Evolutionary conservation across 2,888 invertebrate genomes (phyloP), one percentile per base, ranked within the genome.

Genomic region (Scaptomyza cyrtandrae): DNA sequence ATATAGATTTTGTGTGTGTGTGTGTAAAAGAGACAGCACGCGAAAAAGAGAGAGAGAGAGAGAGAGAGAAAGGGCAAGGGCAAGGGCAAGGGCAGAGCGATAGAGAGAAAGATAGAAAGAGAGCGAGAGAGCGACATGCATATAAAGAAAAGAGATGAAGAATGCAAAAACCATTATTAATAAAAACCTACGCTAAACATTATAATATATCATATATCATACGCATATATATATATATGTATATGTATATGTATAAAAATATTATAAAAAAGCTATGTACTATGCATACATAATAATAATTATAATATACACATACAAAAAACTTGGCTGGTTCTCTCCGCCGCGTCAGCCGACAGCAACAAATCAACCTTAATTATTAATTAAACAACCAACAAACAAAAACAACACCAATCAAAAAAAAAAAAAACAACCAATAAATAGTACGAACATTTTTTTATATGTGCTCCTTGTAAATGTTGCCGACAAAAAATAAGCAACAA

Each of bases 131-230:
- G 9, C 14, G 31, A 50, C 61, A 55, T 57, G 45, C 56, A 52
- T 48, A 57, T 43, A 60, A 53, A 24, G 24, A 43, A 7, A 43
- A n/a, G 7, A 46, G 60, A 43, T 58, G 54, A 29, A 19, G 16
- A 44, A 59, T 6, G 13, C 13, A 6, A 50, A 64, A 60, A 41
- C 16, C 53, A 75, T 72, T 72, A 75, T 61, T 65, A 74, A 63
- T 76, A 72, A 75, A 76, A 60, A 76, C 62, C 62, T 76, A 59
- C 49, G 72, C 76, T 75, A 71, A 19, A 19, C 19, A 19, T 19
- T 19, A 19, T 19, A 19, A 19, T 19, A 19, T 19, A 19, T 19
- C 19, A 19, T 19, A 19, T 19, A 19, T 19, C 19, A 19, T 19
- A 19, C 2, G 2, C 19, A 19, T 19, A 19, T 19, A 19, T 19